Evolutionary conservation across 2,888 invertebrate genomes (phyloP).

Genomic region (Mythimna loreyi): DNA sequence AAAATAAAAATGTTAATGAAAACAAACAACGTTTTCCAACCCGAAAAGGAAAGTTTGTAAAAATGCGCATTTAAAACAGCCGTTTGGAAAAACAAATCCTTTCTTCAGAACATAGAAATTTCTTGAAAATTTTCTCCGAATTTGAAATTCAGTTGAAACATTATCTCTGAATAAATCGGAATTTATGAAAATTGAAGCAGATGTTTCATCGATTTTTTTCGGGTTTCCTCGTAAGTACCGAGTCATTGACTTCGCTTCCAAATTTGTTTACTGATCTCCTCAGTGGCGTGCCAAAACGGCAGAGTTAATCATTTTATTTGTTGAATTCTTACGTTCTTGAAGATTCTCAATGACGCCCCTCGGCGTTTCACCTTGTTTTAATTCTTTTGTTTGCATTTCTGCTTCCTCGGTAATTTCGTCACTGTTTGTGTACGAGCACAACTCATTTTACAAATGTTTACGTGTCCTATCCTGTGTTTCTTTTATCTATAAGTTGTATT

Average conservation of each 20-base stretch:
- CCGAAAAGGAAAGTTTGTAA: slow-evolving; percentile 40
- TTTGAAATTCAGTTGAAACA: slow-evolving; percentile 43
- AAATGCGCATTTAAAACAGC: slow-evolving; percentile 45
- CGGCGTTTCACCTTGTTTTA: slow-evolving; percentile 73
- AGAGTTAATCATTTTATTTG: slow-evolving; percentile 73
- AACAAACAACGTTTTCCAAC: slow-evolving; percentile 46
- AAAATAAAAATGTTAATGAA: slow-evolving; percentile 48
- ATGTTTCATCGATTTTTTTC: slow-evolving; percentile 73
- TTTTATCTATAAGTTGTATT: slow-evolving; percentile 56
- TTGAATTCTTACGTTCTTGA: slow-evolving; percentile 65
- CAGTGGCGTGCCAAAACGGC: slow-evolving; percentile 79
- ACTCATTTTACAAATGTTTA: slow-evolving; percentile 63
- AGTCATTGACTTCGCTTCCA: slow-evolving; percentile 83
- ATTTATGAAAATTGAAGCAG: slow-evolving; percentile 46
- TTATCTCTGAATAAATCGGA: neutral
- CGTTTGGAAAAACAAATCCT: slow-evolving; percentile 36
- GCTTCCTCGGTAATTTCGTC: slow-evolving; percentile 77
- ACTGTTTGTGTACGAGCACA: slow-evolving; percentile 64
- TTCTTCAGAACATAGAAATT: slow-evolving; percentile 24
- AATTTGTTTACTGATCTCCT: slow-evolving; percentile 83
- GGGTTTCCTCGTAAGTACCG: slow-evolving; percentile 60
- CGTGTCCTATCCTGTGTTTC: slow-evolving; percentile 63
- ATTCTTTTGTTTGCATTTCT: slow-evolving; percentile 77
- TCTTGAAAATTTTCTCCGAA: slow-evolving; percentile 10
- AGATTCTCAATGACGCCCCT: slow-evolving; percentile 63